Conservation (phyloP, 92 coral and sea anemone species). For the Siderastrea radians region DNA sequence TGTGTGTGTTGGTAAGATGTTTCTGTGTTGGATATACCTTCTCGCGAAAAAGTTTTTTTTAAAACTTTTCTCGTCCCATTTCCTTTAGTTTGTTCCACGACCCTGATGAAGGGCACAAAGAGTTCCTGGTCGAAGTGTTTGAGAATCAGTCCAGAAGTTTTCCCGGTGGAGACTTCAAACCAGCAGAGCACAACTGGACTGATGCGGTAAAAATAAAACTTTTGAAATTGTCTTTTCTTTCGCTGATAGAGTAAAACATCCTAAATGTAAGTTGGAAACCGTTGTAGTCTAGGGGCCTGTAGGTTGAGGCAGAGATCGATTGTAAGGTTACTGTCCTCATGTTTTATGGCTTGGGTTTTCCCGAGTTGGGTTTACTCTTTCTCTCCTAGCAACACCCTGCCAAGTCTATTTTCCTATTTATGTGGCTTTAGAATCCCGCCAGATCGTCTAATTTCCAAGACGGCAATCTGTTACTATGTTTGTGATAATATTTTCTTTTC, state of each 20-base stretch:
- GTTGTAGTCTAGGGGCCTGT: too few relatives aligned
- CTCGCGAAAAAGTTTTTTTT: neutral
- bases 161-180: slow-evolving; percentile 83
- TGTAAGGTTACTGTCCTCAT: too few relatives aligned
- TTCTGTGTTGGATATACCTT: neutral
- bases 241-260: neutral
- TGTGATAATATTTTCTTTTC: neutral
- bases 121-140: slow-evolving; percentile 81
- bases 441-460: neutral
- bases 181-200: slow-evolving; percentile 79
- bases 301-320: too few relatives aligned
- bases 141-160: slow-evolving; percentile 80
- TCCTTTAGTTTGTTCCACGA: slow-evolving; percentile 81
- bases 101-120: slow-evolving; percentile 87
- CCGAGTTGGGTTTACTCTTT: too few relatives aligned
- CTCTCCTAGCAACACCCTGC: too few relatives aligned
- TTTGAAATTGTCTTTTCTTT: neutral
- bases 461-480: neutral
- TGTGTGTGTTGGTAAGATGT: too few relatives aligned
- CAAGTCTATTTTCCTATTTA: too few relatives aligned
- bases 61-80: neutral
- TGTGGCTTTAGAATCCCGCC: neutral
- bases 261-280: too few relatives aligned
- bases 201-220: slow-evolving; percentile 64
- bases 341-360: too few relatives aligned